Percentiles rank a stretch among this genome's conserved stretches.
These are phyloP conservation scores for Prunella strophiata DNA, from an alignment of 2,797 vertebrate species.

Conservation along the genomic window DNA sequence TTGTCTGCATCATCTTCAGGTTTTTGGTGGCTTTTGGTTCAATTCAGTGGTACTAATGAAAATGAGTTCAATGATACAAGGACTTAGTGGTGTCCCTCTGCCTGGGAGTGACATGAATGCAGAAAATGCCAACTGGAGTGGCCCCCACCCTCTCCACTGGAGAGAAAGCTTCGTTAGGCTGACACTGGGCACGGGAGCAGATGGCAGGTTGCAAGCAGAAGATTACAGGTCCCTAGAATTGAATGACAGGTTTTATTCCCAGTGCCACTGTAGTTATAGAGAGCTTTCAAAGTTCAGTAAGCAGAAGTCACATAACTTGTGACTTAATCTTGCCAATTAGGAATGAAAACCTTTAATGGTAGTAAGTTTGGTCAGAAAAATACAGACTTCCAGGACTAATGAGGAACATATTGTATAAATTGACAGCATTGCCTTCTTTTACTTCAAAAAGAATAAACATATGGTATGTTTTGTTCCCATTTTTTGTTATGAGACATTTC, in stretches of 20 bases:
- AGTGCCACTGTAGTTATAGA: not conserved
- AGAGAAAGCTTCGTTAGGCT: not conserved
- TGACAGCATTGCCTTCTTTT: conserved; percentile 10
- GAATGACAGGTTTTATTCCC: conserved; percentile 34
- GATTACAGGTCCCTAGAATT: not conserved
- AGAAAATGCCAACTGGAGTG: not conserved
- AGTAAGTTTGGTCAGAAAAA: conserved; percentile 30
- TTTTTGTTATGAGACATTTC: not conserved
- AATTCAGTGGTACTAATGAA: not conserved
- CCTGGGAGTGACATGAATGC: not conserved
- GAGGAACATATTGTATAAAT: conserved; percentile 12
- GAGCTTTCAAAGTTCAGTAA: conserved; percentile 34
- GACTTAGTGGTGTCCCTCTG: not conserved
- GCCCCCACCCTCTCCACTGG: rapidly evolving
- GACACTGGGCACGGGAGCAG: not conserved
- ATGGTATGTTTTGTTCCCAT: not conserved
- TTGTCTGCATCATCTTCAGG: not conserved
- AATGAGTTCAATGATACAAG: not conserved
- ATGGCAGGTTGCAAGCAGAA: not conserved
- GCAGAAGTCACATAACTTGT: conserved; percentile 10
- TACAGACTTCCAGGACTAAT: conserved; percentile 33
- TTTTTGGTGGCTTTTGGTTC: not conserved
- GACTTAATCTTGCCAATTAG: conserved; percentile 53
- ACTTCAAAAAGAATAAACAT: conserved; percentile 41
- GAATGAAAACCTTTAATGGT: conserved; percentile 25